Evolutionary conservation across 1,140 invertebrate genomes (phyloP).

Genomic region (Plodia interpunctella): DNA sequence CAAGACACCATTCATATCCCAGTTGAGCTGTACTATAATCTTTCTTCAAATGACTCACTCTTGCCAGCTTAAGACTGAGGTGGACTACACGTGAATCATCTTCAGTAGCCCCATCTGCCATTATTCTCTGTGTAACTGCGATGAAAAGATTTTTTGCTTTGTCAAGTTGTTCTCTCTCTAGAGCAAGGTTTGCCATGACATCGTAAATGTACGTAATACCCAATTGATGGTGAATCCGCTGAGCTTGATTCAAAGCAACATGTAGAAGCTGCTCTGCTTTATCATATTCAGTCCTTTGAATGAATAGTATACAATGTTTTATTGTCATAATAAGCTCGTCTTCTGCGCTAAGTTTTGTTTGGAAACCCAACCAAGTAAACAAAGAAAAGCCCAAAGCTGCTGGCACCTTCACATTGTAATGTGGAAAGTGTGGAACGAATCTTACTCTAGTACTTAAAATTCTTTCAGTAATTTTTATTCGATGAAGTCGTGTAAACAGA

Average conservation of each 20-base stretch:
- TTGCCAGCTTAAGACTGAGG: slow-evolving; percentile 85
- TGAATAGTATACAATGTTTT: slow-evolving; percentile 84
- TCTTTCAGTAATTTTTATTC: slow-evolving; percentile 23
- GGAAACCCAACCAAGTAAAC: slow-evolving; percentile 63
- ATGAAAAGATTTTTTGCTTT: slow-evolving; percentile 92
- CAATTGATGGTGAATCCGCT: slow-evolving; percentile 84
- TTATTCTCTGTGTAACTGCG: slow-evolving; percentile 86
- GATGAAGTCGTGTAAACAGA: slow-evolving; percentile 30
- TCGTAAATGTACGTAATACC: slow-evolving; percentile 93
- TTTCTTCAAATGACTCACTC: slow-evolving; percentile 81
- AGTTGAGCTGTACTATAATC: slow-evolving; percentile 82
- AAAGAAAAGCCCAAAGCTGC: slow-evolving; percentile 57
- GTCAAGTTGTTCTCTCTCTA: slow-evolving; percentile 84
- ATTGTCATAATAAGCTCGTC: slow-evolving; percentile 84
- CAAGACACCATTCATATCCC: slow-evolving; percentile 87
- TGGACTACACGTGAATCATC: slow-evolving; percentile 84
- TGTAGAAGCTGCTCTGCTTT: slow-evolving; percentile 92
- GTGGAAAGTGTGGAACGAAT: slow-evolving; percentile 6
- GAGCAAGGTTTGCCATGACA: slow-evolving; percentile 92
- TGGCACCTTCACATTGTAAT: slow-evolving; percentile 6
- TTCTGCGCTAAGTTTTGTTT: slow-evolving; percentile 79
- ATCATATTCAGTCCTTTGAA: slow-evolving; percentile 85
- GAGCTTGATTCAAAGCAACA: slow-evolving; percentile 88
- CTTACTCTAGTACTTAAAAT: slow-evolving; percentile 15
- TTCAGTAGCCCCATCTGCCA: slow-evolving; percentile 81